Base-by-base conservation (phyloP, 1,140 invertebrate species). In the Drosophila elegans region DNA sequence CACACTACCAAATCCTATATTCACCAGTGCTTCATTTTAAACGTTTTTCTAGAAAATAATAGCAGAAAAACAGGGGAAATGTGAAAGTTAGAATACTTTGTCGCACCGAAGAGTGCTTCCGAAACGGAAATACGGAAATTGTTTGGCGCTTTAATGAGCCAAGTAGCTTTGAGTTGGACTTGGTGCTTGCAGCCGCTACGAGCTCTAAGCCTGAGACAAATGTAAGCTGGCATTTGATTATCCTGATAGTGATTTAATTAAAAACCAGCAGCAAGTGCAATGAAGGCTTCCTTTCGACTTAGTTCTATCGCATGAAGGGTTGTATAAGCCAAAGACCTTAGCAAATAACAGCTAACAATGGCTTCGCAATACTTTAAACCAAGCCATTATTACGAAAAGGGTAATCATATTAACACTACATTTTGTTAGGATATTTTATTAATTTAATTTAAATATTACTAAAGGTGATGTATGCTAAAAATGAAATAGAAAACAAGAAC, bases 131-230 rank as follows among this genome's bases (percentile, higher is more conserved):
- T 80, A 53, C 55, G 61, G 60, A 80, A 84, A 74, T 81, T 74
- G 73, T 73, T 74, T 86, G 81, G 68, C 55, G 82, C 69, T 75
- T 86, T 88, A 85, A 85, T 85, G 82, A 85, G 83, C 61, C 78
- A 60, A 82, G 63, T 49, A 42, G 42, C 52, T 46, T 53, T 16
- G 16, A 56, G 67, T 34, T 52, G 55, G 63, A 38, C 34, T 46
- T 32, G 11, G 16, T 52, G 39, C 27, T 46, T 72, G 71, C 45
- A 45, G 49, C 45, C 13, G 49, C 42, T 68, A 51, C 62, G 48
- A 55, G 62, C 62, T 41, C 4, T 29, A 36, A 39, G 71, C 56
- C 36, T 41, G 44, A 49, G 54, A 48, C 53, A 72, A 79, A 79
- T 68, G 71, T 54, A 83, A 69, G 29, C 49, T 74, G 80, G 62